A percentile compares a stretch with the other conserved stretches of the same genome.
phyloP scores from a whole-genome alignment of 2,888 invertebrate species.

The Cheilosia scutellata region DNA sequence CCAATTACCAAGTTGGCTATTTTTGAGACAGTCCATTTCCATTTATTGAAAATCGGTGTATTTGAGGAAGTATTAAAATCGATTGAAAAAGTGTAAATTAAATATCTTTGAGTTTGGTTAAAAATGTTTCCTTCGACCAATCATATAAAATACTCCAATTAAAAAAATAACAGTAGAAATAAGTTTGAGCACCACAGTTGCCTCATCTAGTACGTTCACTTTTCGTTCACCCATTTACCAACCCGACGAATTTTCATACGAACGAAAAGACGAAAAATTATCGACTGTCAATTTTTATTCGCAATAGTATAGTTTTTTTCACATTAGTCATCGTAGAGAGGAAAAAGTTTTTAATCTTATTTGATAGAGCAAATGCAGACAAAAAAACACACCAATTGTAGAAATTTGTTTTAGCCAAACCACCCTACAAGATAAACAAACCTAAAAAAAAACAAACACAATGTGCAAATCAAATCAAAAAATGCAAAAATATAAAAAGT shows the following conservation, averaged over 20 bases:
- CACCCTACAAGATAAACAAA: constrained; percentile 62
- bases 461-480: constrained; percentile 59
- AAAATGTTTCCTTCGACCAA: too few species aligned
- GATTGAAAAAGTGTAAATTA: too few species aligned
- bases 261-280: constrained; percentile 67
- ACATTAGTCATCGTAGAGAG: constrained; percentile 76
- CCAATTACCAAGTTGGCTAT: too few species aligned
- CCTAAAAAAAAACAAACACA: constrained; percentile 26
- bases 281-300: constrained; percentile 74
- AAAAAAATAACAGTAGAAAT: not conserved
- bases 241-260: constrained; percentile 61
- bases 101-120: too few species aligned
- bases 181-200: constrained; percentile 23
- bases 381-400: constrained; percentile 32
- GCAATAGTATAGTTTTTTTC: constrained; percentile 76
- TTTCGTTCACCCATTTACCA: constrained; percentile 22
- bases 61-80: too few species aligned
- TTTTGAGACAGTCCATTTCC: too few species aligned
- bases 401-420: constrained; percentile 52
- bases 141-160: too few species aligned
- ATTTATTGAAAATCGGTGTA: too few species aligned
- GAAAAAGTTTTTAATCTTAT: constrained; percentile 63
- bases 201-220: constrained; percentile 42
- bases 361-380: constrained; percentile 55
- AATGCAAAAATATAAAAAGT: constrained; percentile 64